Conservation (phyloP, 2,797 vertebrate species). For the Lindbergichthys nudifrons region DNA sequence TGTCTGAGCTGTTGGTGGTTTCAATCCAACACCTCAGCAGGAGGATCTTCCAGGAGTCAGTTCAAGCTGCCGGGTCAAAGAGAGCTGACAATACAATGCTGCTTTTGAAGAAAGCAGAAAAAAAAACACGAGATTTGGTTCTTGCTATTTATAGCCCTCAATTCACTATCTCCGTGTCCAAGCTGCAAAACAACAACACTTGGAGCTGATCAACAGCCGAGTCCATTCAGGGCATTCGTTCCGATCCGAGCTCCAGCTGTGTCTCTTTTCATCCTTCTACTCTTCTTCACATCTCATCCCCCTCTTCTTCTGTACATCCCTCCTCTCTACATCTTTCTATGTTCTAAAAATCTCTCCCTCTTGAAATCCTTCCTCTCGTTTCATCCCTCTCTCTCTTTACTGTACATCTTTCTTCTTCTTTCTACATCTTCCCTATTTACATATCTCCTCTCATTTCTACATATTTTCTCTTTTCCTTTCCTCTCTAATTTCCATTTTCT, state of each 20-base stretch:
- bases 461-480: background rate
- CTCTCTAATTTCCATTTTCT: too few species aligned
- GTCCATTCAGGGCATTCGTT: constrained; percentile 34
- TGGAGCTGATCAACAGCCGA: constrained; percentile 31
- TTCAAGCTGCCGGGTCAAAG: background rate
- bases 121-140: background rate
- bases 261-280: background rate
- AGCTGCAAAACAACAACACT: constrained; percentile 44
- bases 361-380: too few species aligned
- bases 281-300: background rate
- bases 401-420: background rate
- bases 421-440: background rate
- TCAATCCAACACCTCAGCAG: constrained; percentile 7
- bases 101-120: background rate
- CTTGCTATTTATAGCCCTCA: background rate
- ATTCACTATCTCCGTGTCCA: background rate
- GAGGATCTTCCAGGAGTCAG: background rate
- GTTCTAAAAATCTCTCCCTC: background rate
- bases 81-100: background rate
- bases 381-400: too few species aligned
- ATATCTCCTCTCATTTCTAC: background rate
- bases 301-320: background rate
- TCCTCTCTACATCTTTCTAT: background rate
- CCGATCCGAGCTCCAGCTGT: constrained; percentile 54
- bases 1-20: constrained; percentile 15